Conservation (phyloP, 2,888 invertebrate species). For the Parnassius mnemosyne region DNA sequence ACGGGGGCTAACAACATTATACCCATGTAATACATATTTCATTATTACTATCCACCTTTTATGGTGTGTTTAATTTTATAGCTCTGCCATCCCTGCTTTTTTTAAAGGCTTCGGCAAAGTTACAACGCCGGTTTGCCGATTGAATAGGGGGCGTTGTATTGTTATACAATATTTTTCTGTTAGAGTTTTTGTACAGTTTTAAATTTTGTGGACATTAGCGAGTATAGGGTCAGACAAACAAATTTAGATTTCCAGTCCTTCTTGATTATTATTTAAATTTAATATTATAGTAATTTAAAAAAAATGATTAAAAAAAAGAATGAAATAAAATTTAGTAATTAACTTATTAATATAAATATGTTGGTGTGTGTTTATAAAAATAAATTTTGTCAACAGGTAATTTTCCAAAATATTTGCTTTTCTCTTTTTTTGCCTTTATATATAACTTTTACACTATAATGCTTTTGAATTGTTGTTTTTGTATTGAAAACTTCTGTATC, state of each 20-base stretch:
- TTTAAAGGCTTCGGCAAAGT: constrained; percentile 40
- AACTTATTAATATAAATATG: background rate
- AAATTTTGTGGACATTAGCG: constrained; percentile 44
- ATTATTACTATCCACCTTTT: constrained; percentile 76
- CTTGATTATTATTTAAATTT: background rate
- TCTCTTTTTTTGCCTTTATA: no score
- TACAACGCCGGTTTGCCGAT: constrained; percentile 54
- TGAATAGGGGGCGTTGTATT: constrained; percentile 78
- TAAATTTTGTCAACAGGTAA: no score
- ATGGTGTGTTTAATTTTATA: constrained; percentile 75
- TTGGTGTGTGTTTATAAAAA: background rate
- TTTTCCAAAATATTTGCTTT: no score
- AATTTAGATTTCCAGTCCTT: constrained; percentile 16
- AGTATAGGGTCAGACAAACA: constrained; percentile 46
- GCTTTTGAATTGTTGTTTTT: no score
- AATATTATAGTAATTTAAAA: no score
- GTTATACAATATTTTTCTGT: constrained; percentile 66
- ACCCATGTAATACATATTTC: constrained; percentile 80
- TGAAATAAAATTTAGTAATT: background rate
- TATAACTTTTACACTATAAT: no score
- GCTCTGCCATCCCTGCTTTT: constrained; percentile 63
- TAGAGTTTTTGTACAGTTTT: constrained; percentile 43
- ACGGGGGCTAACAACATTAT: constrained; percentile 78
- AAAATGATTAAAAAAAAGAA: background rate
- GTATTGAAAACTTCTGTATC: no score